Conservation (phyloP, 1,140 invertebrate species). For the Helicoverpa armigera region DNA sequence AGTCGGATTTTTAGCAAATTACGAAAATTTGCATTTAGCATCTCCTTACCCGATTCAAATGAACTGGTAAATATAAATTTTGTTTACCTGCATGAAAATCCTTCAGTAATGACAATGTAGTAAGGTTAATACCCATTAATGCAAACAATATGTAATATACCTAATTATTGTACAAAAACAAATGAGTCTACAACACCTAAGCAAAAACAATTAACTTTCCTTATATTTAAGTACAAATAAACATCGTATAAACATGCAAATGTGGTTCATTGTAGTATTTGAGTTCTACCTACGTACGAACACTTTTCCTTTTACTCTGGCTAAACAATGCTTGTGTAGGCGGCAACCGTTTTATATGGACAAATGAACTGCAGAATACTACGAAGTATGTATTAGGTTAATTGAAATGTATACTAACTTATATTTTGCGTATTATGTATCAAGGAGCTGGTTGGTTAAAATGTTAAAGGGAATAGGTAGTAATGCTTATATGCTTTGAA, state of each 20-base stretch:
- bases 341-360: background rate
- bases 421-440: background rate
- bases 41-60: too few relatives aligned
- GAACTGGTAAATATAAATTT: too few relatives aligned
- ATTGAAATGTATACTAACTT: background rate
- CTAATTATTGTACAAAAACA: background rate
- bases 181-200: background rate
- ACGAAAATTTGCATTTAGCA: too few relatives aligned
- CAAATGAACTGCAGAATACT: constrained; percentile 48
- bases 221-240: background rate
- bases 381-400: constrained; percentile 23
- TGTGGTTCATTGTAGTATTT: constrained; percentile 14
- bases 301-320: constrained; percentile 23
- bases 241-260: constrained; percentile 11
- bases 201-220: background rate
- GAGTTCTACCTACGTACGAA: background rate
- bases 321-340: constrained; percentile 17
- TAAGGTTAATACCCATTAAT: background rate
- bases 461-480: too few relatives aligned
- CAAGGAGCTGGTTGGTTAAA: background rate
- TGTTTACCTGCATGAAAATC: too few relatives aligned
- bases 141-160: background rate
- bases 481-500: too few relatives aligned
- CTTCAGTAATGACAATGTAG: too few relatives aligned
- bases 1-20: too few relatives aligned